Percentiles rank a stretch among this genome's conserved stretches.
These are phyloP conservation scores for human DNA, from an alignment of 2,113 vertebrate species.

Conservation along the genomic window GRCh38 chr22:26460001-26460500, in stretches of 20 bases:
- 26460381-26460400: accelerated
- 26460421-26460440: not conserved
- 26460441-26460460: not conserved
- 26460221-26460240: accelerated
- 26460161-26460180: too few species aligned
- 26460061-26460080: not conserved
- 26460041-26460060: not conserved
- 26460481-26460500: not conserved
- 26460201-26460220: too few species aligned
- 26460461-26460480: not conserved
- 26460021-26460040: too few species aligned
- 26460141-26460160: not conserved
- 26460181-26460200: accelerated
- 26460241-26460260: not conserved
- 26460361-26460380: not conserved
- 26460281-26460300: not conserved
- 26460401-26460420: not conserved
- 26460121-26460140: not conserved
- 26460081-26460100: not conserved
- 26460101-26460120: not conserved
- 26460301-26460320: accelerated
- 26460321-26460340: too few species aligned
- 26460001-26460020: not conserved
- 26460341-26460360: not conserved
- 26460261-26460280: not conserved